Evolutionary conservation across 2,113 vertebrate genomes (phyloP).

Genomic region (Dasyurus viverrinus): DNA sequence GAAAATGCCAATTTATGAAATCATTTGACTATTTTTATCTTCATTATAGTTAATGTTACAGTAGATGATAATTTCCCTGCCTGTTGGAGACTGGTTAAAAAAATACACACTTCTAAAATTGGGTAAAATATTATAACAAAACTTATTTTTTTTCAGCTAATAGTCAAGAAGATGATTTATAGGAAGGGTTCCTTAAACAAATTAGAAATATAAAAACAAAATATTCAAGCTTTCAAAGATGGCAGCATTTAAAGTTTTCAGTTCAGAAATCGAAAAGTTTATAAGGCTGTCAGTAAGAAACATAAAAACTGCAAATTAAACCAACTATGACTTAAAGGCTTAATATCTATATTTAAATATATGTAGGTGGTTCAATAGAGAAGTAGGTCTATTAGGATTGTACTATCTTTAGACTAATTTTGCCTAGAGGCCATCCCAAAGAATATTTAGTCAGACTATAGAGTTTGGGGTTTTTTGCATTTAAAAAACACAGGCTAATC

Average conservation of each 20-base stretch:
- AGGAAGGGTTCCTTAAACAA: constrained; percentile 66
- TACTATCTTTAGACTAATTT: constrained; percentile 45
- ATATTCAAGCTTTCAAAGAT: constrained; percentile 57
- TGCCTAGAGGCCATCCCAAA: constrained; percentile 28
- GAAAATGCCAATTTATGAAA: constrained; percentile 69
- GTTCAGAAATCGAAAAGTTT: constrained; percentile 52
- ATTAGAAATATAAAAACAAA: constrained; percentile 67
- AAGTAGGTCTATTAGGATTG: constrained; percentile 24
- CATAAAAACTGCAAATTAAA: constrained; percentile 54
- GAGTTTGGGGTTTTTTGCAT: neutral
- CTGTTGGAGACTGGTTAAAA: constrained; percentile 72
- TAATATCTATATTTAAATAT: constrained; percentile 65
- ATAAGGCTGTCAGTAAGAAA: constrained; percentile 67
- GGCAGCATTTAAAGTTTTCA: constrained; percentile 67
- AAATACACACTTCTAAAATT: constrained; percentile 74
- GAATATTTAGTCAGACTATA: constrained; percentile 41
- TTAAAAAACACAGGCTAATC: constrained; percentile 44
- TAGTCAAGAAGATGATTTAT: constrained; percentile 64
- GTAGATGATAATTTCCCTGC: constrained; percentile 79
- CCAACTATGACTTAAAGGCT: constrained; percentile 63
- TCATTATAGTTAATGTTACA: constrained; percentile 63
- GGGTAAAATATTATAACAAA: constrained; percentile 60
- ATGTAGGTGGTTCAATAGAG: constrained; percentile 55
- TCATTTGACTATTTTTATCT: constrained; percentile 77
- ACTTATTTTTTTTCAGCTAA: constrained; percentile 62